Evolutionary conservation across 2,797 vertebrate species (phyloP), one percentile per base, ranked within the genome.

Genomic region (Discoglossus pictus): DNA sequence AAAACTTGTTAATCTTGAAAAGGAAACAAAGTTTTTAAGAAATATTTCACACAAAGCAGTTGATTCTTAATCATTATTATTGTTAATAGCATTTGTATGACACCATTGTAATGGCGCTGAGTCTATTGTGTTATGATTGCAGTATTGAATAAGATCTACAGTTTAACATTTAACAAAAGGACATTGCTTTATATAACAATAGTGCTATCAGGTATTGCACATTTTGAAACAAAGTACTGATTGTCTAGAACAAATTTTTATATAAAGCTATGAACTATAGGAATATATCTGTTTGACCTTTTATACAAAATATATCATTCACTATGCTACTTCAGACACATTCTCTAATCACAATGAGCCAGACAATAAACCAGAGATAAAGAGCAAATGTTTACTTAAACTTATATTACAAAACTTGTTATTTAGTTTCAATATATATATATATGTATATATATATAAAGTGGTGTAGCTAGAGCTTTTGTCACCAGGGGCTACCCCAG

Each of bases 1-100:
- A 72, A 76, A 8, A 55, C 40, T 44, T 24, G 48, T 47, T 43
- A 72, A 61, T 72, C 74, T 59, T 58, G 62, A 47, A 71, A 17
- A 72, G 58, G n/a, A n/a, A 48, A 56, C 64, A 62, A 71, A 73
- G 25, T 10, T 31, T 43, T 46, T 58, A 53, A 10, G 34, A 36
- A 35, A 13, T 11, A 40, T 8, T 52, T 47, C 16, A 50, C 13
- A 70, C 51, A 70, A 71, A 56, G 17, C 18, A 44, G 23, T n/a
- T 65, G 11, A 23, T 15, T 63, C 43, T 46, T 56, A 50, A 64
- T 64, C 61, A 71, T 15, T 35, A 34, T 68, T 35, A 68, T 61
- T 61, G 56, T 68, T 61, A 68, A 25, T 21, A 11, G 20, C 46
- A 12, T 36, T 23, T 35, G 61, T 61, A 54, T 21, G 40, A 61